Conservation (phyloP, 2,797 vertebrate species). For the Epinephelus awoara region DNA sequence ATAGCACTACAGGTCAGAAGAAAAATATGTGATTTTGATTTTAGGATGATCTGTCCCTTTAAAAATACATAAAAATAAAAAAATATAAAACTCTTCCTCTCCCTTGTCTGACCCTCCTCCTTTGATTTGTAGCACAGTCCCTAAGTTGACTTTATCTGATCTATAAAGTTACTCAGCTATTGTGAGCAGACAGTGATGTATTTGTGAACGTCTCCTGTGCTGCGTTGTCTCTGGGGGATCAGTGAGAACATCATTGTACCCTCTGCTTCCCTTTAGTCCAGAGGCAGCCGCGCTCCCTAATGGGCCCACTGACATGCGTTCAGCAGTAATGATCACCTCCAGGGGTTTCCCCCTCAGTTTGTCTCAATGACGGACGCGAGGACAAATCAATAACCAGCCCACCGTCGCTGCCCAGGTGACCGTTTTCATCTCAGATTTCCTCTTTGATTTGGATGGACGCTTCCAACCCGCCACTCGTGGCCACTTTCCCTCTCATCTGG, state of each 20-base stretch:
- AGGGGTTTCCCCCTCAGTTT: constrained; percentile 85
- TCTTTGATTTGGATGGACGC: constrained; percentile 83
- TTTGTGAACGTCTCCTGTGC: constrained; percentile 31
- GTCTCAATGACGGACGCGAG: constrained; percentile 84
- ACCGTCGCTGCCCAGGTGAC: constrained; percentile 59
- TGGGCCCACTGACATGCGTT: constrained; percentile 87
- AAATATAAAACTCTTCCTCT: background rate
- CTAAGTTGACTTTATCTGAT: constrained; percentile 8
- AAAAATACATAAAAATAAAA: background rate
- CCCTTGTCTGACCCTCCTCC: no score
- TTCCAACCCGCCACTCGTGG: constrained; percentile 74
- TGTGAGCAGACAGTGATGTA: constrained; percentile 46
- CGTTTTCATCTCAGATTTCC: constrained; percentile 80
- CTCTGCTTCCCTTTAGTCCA: constrained; percentile 74
- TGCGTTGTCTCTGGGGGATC: constrained; percentile 16
- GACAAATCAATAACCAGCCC: constrained; percentile 88
- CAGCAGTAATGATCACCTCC: constrained; percentile 90
- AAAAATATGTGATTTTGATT: no score
- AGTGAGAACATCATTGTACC: background rate
- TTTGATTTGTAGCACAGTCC: background rate
- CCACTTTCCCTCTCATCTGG: constrained; percentile 47
- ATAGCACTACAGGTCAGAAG: no score
- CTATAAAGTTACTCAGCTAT: background rate
- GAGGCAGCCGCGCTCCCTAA: constrained; percentile 83
- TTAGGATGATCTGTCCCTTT: no score